Conservation (phyloP, 1,140 invertebrate genomes). For the Drosophila virilis region DNA sequence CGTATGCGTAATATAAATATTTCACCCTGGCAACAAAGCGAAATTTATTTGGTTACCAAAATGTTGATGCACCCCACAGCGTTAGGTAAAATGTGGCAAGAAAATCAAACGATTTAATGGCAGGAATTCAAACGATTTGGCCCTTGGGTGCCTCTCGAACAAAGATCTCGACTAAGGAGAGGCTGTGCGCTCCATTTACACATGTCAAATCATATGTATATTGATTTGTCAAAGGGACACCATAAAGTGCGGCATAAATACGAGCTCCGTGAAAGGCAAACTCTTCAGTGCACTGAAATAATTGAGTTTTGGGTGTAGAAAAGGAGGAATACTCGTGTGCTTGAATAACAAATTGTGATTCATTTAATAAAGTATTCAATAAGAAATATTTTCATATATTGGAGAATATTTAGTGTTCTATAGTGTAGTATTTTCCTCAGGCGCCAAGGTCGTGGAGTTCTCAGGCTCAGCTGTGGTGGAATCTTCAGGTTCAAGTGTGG, state of each 20-base stretch:
- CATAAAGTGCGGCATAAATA: conserved; percentile 66
- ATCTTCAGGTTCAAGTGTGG: conserved; percentile 28
- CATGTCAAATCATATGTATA: conserved; percentile 50
- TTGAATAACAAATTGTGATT: conserved; percentile 6
- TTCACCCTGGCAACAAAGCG: conserved; percentile 65
- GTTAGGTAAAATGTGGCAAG: conserved; percentile 9
- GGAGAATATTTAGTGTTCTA: conserved; percentile 1
- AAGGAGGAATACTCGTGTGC: conserved; percentile 9
- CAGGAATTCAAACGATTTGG: conserved; percentile 74
- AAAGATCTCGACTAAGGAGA: conserved; percentile 10
- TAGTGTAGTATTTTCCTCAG: neutral
- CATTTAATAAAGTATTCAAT: conserved; percentile 2
- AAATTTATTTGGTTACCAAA: conserved; percentile 79
- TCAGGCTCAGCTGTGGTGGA: conserved; percentile 18
- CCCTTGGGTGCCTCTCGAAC: conserved; percentile 38
- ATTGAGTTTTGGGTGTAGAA: conserved; percentile 21
- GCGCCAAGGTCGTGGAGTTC: conserved; percentile 5
- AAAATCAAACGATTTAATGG: conserved; percentile 76
- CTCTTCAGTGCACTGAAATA: conserved; percentile 40
- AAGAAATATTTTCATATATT: neutral
- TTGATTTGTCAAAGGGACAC: conserved; percentile 76
- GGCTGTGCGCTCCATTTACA: conserved; percentile 55
- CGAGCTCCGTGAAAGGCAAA: conserved; percentile 37
- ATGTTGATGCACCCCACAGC: conserved; percentile 38
- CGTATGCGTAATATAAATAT: conserved; percentile 77